Evolutionary conservation across 2,888 invertebrate species (phyloP), one percentile per base, ranked within the genome.

Genomic region (Acronicta aceris): DNA sequence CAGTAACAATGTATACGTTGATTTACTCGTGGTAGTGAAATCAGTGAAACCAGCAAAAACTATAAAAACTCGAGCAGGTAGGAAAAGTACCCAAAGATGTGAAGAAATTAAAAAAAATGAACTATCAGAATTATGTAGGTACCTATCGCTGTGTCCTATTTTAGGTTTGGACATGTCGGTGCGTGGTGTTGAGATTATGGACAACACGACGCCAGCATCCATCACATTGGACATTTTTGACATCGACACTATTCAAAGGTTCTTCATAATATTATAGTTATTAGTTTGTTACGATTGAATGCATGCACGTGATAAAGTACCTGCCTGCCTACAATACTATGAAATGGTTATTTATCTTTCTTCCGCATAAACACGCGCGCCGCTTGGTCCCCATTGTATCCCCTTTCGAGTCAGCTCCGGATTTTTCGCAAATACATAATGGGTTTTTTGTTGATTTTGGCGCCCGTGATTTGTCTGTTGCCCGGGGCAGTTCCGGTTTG

Each of bases 11-110:
- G 76, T 89, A 2, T 92, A 89, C 64, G 95, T 97, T 5, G 97
- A 97, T 87, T 87, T 97, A 47, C 88, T 98, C 51, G 97, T 97
- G 0, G 96, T 96, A 9, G 96, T 98, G 0, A 96, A 96, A 74
- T 90, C 95, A 36, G 89, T 97, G 12, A 96, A 96, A 49, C 95
- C 96, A n/a, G 89, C 95, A 5, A 95, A 96, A 78, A 94, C 95
- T 16, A 94, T 97, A 12, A 96, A 94, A 67, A 96, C 96, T 0
- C 96, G 95, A 88, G 86, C 94, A 70, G 96, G 96, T 81, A 81
- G 60, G 54, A 36, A 33, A 5, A 21, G 0, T 15, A 9, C 33
- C 47, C 4, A 10, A 1, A 12, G 6, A 36, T 13, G 12, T 9
- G 5, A 9, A 27, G 27, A 7, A 30, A 30, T 30, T 9, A 1